Evolutionary conservation across 2,888 invertebrate species (phyloP), one percentile per base, ranked within the genome.

Genomic region (Malthinus seriepunctatus): DNA sequence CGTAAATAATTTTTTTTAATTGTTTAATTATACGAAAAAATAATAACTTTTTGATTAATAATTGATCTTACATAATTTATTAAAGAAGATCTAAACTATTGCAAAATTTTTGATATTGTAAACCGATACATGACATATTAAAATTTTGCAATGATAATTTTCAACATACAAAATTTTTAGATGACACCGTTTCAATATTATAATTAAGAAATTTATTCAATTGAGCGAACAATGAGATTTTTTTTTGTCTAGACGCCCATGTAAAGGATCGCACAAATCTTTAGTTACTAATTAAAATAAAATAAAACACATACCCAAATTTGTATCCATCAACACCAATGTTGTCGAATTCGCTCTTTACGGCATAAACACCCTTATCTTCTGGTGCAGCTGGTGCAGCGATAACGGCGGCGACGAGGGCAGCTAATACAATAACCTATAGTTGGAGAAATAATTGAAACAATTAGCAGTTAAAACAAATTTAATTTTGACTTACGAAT

Each of bases 301-400:
- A 45, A 45, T n/a, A 8, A 33, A 48, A 48, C 8, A 6, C 32
- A 14, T 55, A 55, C 55, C 39, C 55, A 9, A 34, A 55, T 42
- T 55, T 49, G 44, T 55, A 55, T 44, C 55, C 55, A 49, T 55
- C 55, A 42, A 74, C 68, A 6, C 85, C 86, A 63, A 81, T 81
- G 63, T 87, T 87, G 73, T 87, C 83, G 60, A 80, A 79, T 44
- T 87, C 87, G 70, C 84, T 86, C 62, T 84, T 83, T 50, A 86
- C 64, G 62, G 87, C 80, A 69, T 83, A 82, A 2, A 85, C 86
- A 67, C 86, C 84, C 71, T 83, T 76, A 10, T 12, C 35, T 11
- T 39, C 39, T 12, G 9, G 10, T 15, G 39, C 0, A 1, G n/a
- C 39, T 14, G 37, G 32, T 14, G 51, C 57, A 46, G 52, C 45